Evolutionary conservation across 2,797 vertebrate genomes (phyloP).

Genomic region (Mormyrus hasselquistii): DNA sequence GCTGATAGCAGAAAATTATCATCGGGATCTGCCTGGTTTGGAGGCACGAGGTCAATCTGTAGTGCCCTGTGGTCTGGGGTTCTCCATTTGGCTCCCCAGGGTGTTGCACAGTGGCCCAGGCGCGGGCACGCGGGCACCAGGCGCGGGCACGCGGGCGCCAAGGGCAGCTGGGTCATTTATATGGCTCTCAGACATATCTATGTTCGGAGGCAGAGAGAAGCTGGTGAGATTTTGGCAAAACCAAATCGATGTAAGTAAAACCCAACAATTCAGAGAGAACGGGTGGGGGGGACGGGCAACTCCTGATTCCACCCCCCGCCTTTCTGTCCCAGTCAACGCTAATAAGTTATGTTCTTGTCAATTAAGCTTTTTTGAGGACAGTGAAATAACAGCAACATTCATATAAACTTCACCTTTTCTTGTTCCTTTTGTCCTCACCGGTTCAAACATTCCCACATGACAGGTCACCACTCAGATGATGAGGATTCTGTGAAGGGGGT

Average conservation of each 20-base stretch:
- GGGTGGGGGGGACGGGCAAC: background rate
- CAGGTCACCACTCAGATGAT: background rate
- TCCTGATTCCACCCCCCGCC: background rate
- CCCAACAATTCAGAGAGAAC: background rate
- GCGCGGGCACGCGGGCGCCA: background rate
- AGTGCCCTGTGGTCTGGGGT: background rate
- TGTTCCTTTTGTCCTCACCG: background rate
- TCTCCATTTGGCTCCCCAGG: background rate
- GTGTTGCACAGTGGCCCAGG: background rate
- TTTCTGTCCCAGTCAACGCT: background rate
- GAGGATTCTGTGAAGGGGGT: background rate
- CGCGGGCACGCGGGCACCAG: background rate
- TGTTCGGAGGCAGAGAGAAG: slow-evolving; percentile 13
- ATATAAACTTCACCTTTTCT: background rate
- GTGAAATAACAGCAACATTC: background rate
- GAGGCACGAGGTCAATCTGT: background rate
- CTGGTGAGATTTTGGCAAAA: background rate
- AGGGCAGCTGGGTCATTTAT: slow-evolving; percentile 26
- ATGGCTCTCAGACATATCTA: slow-evolving; percentile 26
- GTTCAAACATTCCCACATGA: background rate
- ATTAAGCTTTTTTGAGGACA: background rate
- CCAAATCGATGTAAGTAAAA: background rate
- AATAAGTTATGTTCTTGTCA: background rate
- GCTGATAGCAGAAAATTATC: background rate
- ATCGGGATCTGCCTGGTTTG: background rate